Percentiles rank a stretch among this genome's conserved stretches.
These are phyloP conservation scores for Climacteris rufus DNA, from an alignment of 2,113 vertebrate genomes.

Conservation along the genomic window DNA sequence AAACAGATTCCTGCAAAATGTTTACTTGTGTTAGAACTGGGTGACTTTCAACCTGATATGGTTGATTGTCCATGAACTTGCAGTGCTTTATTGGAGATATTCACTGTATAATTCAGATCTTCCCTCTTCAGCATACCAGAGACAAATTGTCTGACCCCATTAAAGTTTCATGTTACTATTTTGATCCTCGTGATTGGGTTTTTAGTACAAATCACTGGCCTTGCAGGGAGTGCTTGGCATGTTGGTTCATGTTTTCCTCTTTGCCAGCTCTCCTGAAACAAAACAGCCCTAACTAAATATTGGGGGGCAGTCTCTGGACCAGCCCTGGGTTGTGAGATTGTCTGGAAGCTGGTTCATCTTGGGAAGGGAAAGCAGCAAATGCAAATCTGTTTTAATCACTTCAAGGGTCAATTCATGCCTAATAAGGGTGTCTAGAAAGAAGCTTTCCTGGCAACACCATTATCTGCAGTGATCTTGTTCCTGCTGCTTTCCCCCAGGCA, in stretches of 20 bases:
- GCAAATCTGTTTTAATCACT: not conserved
- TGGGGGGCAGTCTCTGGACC: not conserved
- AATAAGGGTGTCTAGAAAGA: not conserved
- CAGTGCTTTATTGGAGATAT: not conserved
- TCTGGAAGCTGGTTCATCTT: not conserved
- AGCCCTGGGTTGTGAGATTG: not conserved
- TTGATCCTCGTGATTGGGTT: not conserved
- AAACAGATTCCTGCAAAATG: not conserved
- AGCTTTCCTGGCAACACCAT: not conserved
- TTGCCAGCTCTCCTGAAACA: conserved; percentile 32
- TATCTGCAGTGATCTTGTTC: not conserved
- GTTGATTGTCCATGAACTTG: not conserved
- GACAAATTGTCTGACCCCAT: conserved; percentile 14
- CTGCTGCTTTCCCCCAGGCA: not conserved
- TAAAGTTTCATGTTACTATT: conserved; percentile 57
- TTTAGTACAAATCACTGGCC: conserved; percentile 17
- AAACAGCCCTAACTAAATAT: conserved; percentile 9
- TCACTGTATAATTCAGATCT: conserved; percentile 9
- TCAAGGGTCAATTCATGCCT: not conserved
- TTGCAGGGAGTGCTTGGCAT: not conserved
- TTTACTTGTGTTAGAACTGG: not conserved
- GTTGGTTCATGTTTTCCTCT: conserved; percentile 62
- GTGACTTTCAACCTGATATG: not conserved
- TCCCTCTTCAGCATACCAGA: conserved; percentile 18
- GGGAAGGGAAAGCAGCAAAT: not conserved